Percentiles rank a stretch among this genome's conserved stretches.
phyloP scores from a whole-genome alignment of 2,113 vertebrate species.

The Anseranas semipalmata region DNA sequence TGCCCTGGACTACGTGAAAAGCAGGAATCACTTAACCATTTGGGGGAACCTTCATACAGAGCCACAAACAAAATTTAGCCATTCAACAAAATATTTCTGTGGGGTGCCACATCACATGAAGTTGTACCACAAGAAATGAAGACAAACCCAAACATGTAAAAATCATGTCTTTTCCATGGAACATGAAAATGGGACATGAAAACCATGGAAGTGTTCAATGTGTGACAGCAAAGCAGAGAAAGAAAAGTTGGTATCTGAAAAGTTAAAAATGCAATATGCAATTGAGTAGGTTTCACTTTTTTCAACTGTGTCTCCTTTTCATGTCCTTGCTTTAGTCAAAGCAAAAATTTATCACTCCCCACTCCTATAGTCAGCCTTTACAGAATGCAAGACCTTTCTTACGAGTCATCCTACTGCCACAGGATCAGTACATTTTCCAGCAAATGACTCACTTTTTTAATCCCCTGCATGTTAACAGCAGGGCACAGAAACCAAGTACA shows the following conservation, averaged over 20 bases:
- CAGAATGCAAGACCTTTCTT: background rate
- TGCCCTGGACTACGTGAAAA: conserved; percentile 13
- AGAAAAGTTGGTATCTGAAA: background rate
- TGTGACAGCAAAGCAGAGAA: background rate
- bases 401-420: background rate
- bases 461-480: background rate
- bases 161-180: background rate
- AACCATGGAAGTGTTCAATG: background rate
- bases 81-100: background rate
- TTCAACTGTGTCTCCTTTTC: background rate
- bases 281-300: background rate
- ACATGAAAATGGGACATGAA: background rate
- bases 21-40: background rate
- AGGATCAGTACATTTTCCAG: background rate
- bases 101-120: background rate
- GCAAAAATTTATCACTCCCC: background rate
- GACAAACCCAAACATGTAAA: background rate
- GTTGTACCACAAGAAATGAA: background rate
- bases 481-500: background rate
- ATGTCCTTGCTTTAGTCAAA: background rate
- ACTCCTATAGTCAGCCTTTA: background rate
- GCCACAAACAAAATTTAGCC: background rate
- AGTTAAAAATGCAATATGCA: background rate
- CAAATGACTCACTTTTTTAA: background rate
- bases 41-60: background rate